phyloP scores from a whole-genome alignment of 92 coral and sea anemone genomes.

The Scolanthus callimorphus region DNA sequence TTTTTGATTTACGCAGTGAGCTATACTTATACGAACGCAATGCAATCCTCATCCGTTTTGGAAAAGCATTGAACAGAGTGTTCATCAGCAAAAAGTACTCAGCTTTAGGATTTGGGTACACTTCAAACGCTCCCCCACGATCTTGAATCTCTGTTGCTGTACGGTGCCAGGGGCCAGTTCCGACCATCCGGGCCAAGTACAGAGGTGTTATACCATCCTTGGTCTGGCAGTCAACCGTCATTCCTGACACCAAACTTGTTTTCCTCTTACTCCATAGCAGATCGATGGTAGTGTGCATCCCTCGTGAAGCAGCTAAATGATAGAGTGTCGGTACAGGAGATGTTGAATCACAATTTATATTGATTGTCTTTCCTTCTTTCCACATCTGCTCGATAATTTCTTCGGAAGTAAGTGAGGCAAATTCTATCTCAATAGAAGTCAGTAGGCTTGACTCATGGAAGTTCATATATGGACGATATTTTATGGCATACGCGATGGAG shows the following conservation, averaged over 20 bases:
- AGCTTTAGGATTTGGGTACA: conserved; percentile 15
- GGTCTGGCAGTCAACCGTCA: conserved; percentile 16
- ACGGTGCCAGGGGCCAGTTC: conserved; percentile 19
- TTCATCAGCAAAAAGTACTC: conserved; percentile 23
- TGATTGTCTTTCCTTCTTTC: conserved; percentile 5
- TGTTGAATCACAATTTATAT: conserved; percentile 15
- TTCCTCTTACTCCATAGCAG: conserved; percentile 4
- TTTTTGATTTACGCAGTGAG: background rate
- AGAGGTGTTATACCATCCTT: conserved; percentile 19
- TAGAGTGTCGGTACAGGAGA: conserved; percentile 1
- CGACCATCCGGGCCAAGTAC: conserved; percentile 27
- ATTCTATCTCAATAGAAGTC: conserved; percentile 11
- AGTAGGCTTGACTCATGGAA: conserved; percentile 20
- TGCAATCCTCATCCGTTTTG: background rate
- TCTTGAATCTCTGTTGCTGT: conserved; percentile 1
- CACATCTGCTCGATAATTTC: conserved; percentile 3
- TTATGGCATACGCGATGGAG: conserved; percentile 35
- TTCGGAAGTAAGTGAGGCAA: conserved; percentile 23
- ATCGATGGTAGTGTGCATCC: conserved; percentile 20
- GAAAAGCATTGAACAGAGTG: conserved; percentile 13
- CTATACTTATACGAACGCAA: background rate
- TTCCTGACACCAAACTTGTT: conserved; percentile 3
- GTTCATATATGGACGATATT: conserved; percentile 24
- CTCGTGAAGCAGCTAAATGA: conserved; percentile 33
- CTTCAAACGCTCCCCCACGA: background rate